Base-by-base conservation (phyloP, 2,797 vertebrate species). In the Phoebastria nigripes region DNA sequence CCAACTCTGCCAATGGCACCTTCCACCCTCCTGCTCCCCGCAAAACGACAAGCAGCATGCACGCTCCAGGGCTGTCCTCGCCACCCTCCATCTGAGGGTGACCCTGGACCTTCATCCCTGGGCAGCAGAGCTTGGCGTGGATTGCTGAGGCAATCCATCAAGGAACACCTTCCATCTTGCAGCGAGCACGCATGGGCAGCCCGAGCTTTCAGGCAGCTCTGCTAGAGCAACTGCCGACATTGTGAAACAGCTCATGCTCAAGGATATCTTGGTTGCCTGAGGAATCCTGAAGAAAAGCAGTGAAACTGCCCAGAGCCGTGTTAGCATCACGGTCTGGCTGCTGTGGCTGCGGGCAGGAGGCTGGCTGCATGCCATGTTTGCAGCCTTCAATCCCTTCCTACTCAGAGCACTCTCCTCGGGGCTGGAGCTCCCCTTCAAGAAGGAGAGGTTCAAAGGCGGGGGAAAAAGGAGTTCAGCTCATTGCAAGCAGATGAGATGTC, bases 111-210 rank as follows among this genome's bases (percentile, higher is more conserved):
- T 41, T 67, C 52, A 67, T 11, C 17, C 28, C 12, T 18, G 16
- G 15, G 24, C 31, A 82, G 59, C 26, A 92, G 33, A 79, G 28
- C 47, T 49, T 16, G 19, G 20, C 0, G 0, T 15, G 42, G 25
- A 59, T 29, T 65, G 29, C 29, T 1, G 1, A 73, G 42, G 12
- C 37, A 37, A 37, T 37, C 37, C 37, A 37, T 37, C 37, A 37
- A 9, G 65, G 49, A 91, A 61, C 31, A 72, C 8, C 10, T 83
- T 62, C 19, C 41, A 41, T 12, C 44, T 55, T 65, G 49, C 69
- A 54, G 39, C 0, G 0, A 90, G 61, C 15, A 39, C 3, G 4
- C 24, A 33, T 17, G 0, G 1, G 41, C 56, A 72, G 37, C 18
- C 37, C 1, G 2, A 90, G 66, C 33, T 67, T 82, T 81, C 70